A percentile compares a stretch with the other conserved stretches of the same genome.
phyloP scores from a whole-genome alignment of 2,113 vertebrate species.

The Peromyscus californicus region DNA sequence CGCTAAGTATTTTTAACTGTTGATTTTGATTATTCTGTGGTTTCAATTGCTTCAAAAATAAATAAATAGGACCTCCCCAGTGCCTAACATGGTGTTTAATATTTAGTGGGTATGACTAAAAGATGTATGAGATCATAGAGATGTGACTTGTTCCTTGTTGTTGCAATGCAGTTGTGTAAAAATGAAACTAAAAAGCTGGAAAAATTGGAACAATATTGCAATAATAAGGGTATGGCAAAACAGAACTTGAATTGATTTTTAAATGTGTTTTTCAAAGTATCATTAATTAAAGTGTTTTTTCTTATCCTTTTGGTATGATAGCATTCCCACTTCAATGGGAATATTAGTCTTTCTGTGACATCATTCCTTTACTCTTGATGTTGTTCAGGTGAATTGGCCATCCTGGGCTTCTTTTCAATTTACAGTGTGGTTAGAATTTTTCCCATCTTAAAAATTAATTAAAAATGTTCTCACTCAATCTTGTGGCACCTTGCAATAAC shows the following conservation, averaged over 20 bases:
- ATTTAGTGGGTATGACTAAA: background rate
- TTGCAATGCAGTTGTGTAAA: background rate
- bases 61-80: background rate
- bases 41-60: slow-evolving; percentile 25
- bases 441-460: background rate
- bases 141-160: background rate
- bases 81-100: background rate
- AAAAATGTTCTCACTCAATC: background rate
- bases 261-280: background rate
- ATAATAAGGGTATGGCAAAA: background rate
- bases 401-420: background rate
- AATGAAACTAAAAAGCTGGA: background rate
- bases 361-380: background rate
- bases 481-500: background rate
- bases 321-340: background rate
- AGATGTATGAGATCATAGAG: background rate
- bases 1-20: background rate
- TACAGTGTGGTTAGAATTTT: background rate
- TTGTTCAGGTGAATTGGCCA: background rate
- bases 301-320: background rate
- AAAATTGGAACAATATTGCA: background rate
- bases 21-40: background rate
- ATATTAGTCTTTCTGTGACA: background rate
- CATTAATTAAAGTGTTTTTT: background rate
- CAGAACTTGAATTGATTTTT: background rate